These are phyloP conservation scores for Listrodromus nycthemerus DNA, from an alignment of 2,888 invertebrate genomes.

Conservation along the genomic window DNA sequence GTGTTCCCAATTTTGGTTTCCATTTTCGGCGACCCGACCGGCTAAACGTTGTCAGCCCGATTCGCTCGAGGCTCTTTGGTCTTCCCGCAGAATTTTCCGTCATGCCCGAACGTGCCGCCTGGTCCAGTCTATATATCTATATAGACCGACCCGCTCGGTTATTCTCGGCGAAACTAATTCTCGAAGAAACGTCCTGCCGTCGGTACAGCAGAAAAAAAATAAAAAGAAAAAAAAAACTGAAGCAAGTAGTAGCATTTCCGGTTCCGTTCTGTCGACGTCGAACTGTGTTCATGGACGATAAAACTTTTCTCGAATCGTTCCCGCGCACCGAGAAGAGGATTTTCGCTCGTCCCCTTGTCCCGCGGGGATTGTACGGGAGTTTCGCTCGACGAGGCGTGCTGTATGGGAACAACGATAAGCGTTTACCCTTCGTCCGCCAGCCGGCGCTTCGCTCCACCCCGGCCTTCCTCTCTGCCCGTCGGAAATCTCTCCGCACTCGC, in stretches of 20 bases:
- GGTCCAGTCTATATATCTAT: neutral
- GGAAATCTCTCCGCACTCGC: constrained; percentile 17
- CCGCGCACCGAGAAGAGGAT: constrained; percentile 25
- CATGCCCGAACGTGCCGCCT: neutral
- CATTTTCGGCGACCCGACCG: too few species aligned
- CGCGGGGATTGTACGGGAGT: constrained; percentile 52
- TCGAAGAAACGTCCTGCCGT: constrained; percentile 20
- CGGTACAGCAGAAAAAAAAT: neutral
- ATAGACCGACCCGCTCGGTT: neutral
- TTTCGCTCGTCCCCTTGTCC: constrained; percentile 47
- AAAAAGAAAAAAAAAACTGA: neutral
- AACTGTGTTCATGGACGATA: constrained; percentile 60
- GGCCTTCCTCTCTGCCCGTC: neutral
- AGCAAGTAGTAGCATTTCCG: constrained; percentile 33
- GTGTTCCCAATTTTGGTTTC: too few species aligned
- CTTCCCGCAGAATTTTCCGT: neutral
- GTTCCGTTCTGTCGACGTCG: constrained; percentile 42
- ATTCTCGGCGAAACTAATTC: constrained; percentile 36
- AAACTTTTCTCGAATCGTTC: constrained; percentile 57
- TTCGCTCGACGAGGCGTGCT: constrained; percentile 44
- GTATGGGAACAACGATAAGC: constrained; percentile 61
- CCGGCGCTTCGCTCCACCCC: neutral
- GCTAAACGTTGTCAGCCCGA: too few species aligned
- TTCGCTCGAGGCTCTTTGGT: neutral
- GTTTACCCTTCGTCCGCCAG: constrained; percentile 17